phyloP scores from a whole-genome alignment of 2,888 invertebrate genomes.

The Eilema griseolum region DNA sequence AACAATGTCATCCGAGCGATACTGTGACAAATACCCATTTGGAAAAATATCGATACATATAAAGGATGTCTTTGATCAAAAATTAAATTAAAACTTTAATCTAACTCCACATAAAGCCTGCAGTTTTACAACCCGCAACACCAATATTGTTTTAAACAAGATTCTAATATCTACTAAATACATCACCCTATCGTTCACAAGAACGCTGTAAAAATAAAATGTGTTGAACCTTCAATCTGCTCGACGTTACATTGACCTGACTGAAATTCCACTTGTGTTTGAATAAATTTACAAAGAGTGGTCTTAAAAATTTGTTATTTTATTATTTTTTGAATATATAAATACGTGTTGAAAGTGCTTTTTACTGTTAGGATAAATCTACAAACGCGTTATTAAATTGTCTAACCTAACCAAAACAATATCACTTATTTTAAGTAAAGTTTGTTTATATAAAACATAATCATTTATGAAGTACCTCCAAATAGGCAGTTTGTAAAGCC shows the following conservation, averaged over 20 bases:
- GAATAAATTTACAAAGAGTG: not conserved
- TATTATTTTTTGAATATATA: not conserved
- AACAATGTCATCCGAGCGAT: too few species aligned
- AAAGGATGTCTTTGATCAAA: not conserved
- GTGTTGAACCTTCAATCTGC: constrained; percentile 19
- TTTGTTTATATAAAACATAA: constrained; percentile 13
- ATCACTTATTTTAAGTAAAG: constrained; percentile 5
- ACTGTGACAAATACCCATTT: not conserved
- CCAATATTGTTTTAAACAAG: constrained; percentile 24
- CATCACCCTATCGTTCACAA: constrained; percentile 22
- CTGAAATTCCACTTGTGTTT: not conserved
- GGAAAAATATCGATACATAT: not conserved
- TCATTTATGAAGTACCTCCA: constrained; percentile 17
- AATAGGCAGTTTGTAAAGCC: constrained; percentile 2
- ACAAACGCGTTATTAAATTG: not conserved
- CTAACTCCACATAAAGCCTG: constrained; percentile 7
- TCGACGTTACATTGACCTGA: not conserved
- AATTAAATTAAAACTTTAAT: constrained; percentile 3
- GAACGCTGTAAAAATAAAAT: constrained; percentile 42
- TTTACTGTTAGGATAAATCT: too few species aligned
- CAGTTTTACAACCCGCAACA: constrained; percentile 13
- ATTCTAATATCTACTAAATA: constrained; percentile 25
- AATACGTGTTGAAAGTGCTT: too few species aligned
- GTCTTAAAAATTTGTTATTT: not conserved
- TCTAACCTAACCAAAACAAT: not conserved